phyloP scores from a whole-genome alignment of 2,888 invertebrate genomes.

The Cosmia trapezina region DNA sequence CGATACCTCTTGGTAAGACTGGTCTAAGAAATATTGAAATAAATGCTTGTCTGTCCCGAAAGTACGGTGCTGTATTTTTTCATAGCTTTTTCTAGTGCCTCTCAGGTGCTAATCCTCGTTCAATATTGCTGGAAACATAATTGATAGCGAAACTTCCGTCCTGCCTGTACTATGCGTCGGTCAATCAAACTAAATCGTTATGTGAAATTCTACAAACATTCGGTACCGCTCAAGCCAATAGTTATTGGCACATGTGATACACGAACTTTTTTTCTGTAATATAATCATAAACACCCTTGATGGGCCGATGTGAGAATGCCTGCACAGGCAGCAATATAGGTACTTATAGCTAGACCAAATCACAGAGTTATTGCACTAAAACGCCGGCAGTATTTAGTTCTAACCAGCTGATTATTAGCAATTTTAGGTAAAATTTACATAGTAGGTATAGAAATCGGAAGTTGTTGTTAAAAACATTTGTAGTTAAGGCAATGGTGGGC shows the following conservation, averaged over 20 bases:
- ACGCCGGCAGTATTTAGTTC: slow-evolving; percentile 55
- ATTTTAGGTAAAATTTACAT: slow-evolving; percentile 58
- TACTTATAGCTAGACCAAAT: slow-evolving; percentile 57
- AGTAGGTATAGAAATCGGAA: slow-evolving; percentile 44
- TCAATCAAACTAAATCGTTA: slow-evolving; percentile 52
- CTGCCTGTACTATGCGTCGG: slow-evolving; percentile 52
- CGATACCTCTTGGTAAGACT: slow-evolving; percentile 6
- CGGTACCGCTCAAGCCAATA: slow-evolving; percentile 56
- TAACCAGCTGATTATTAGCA: slow-evolving; percentile 40
- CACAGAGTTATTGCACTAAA: slow-evolving; percentile 55
- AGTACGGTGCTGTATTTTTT: slow-evolving; percentile 9
- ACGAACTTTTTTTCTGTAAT: slow-evolving; percentile 45
- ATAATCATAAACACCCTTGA: slow-evolving; percentile 25
- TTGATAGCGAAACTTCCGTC: slow-evolving; percentile 33
- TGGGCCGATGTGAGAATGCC: slow-evolving; percentile 52
- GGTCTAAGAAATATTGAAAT: slow-evolving; percentile 1
- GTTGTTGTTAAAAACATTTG: slow-evolving; percentile 56
- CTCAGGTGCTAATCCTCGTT: slow-evolving; percentile 28
- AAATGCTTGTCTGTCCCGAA: slow-evolving; percentile 15
- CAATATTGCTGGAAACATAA: slow-evolving; percentile 49
- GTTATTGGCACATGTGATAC: slow-evolving; percentile 45
- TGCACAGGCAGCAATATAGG: slow-evolving; percentile 42
- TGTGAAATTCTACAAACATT: slow-evolving; percentile 44
- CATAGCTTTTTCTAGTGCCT: neutral
- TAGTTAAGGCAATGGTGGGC: slow-evolving; percentile 49